phyloP scores from a whole-genome alignment of 2,113 vertebrate species.

The Phocoena phocoena region DNA sequence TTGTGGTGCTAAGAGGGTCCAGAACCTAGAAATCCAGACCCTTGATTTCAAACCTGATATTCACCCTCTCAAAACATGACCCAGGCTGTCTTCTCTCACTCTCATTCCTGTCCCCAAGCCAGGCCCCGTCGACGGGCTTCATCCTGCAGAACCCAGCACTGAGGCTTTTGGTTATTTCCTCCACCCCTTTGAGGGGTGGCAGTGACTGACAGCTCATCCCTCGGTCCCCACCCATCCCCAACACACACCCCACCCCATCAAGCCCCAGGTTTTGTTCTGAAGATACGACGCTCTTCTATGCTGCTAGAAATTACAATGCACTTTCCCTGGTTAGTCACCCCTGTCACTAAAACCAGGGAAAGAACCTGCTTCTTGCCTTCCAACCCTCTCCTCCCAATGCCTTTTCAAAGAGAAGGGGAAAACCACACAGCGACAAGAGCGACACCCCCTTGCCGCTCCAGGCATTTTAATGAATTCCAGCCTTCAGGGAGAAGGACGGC shows the following conservation, averaged over 20 bases:
- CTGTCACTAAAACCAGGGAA: background rate
- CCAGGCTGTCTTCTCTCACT: background rate
- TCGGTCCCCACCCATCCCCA: background rate
- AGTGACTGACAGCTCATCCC: background rate
- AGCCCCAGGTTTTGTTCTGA: background rate
- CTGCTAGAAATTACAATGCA: constrained; percentile 27
- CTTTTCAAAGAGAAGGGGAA: background rate
- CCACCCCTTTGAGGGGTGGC: background rate
- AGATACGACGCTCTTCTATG: background rate
- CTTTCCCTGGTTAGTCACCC: background rate
- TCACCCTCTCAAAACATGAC: background rate
- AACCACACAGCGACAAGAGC: background rate
- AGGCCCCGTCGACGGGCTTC: background rate
- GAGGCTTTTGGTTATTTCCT: background rate
- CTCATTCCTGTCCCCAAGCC: background rate
- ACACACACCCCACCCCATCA: background rate
- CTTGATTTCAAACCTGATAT: background rate
- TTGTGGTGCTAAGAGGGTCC: background rate
- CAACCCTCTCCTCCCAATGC: background rate
- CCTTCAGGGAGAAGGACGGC: constrained; percentile 80
- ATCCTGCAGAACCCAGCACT: background rate
- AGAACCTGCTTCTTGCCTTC: background rate
- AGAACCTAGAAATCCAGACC: background rate
- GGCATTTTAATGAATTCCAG: constrained; percentile 80
- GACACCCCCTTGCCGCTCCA: constrained; percentile 59